A percentile compares a stretch with the other conserved stretches of the same genome.
Evolutionary conservation across 2,888 invertebrate genomes (phyloP).

Genomic region (Myathropa florea): DNA sequence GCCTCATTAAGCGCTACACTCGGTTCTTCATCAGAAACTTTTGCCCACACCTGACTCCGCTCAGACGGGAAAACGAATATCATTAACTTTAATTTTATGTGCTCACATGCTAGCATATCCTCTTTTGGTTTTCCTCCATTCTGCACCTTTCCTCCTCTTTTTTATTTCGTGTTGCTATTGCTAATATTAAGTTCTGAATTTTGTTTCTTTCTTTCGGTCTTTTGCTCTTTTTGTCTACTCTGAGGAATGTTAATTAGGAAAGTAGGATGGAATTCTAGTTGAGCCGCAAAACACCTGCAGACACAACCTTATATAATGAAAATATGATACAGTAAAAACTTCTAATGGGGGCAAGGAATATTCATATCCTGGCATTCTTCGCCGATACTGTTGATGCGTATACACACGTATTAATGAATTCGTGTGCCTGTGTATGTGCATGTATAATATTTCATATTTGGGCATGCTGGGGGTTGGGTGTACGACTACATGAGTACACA

Average conservation of each 20-base stretch:
- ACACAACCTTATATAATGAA: conserved; percentile 61
- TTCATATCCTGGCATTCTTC: conserved; percentile 32
- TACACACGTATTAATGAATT: neutral
- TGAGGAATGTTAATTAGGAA: conserved; percentile 69
- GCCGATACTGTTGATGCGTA: conserved; percentile 8
- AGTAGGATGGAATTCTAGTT: conserved; percentile 65
- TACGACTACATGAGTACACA: too few species aligned
- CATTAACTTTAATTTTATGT: conserved; percentile 67
- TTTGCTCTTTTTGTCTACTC: conserved; percentile 29
- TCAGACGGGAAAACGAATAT: conserved; percentile 41
- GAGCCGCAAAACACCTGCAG: conserved; percentile 66
- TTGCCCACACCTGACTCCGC: neutral
- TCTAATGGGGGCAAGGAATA: conserved; percentile 8
- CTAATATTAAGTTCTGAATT: conserved; percentile 61
- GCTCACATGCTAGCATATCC: conserved; percentile 61
- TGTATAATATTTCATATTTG: neutral
- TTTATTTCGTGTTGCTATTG: conserved; percentile 42
- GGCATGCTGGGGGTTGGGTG: too few species aligned
- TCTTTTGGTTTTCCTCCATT: conserved; percentile 23
- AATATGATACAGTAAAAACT: conserved; percentile 51
- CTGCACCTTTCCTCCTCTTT: conserved; percentile 7
- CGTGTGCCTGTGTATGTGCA: neutral
- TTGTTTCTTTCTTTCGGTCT: conserved; percentile 18
- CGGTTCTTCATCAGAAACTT: conserved; percentile 24
- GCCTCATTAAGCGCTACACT: conserved; percentile 67